phyloP scores from a whole-genome alignment of 2,797 vertebrate species.

The Furcifer pardalis region DNA sequence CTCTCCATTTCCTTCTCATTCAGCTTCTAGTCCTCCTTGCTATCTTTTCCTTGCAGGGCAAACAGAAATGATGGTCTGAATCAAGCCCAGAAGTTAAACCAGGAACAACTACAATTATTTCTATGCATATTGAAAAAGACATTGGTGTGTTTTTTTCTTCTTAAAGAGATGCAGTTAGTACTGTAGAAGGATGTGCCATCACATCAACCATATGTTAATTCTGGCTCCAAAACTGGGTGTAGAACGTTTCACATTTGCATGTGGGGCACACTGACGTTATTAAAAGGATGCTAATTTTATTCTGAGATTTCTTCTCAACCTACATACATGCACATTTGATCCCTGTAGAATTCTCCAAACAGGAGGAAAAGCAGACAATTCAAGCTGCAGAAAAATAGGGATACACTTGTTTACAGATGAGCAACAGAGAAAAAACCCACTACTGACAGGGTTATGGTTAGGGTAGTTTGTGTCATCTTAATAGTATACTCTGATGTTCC shows the following conservation, averaged over 20 bases:
- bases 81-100: too few species aligned
- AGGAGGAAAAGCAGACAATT: not conserved
- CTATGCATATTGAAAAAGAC: too few species aligned
- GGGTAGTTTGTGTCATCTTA: not conserved
- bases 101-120: too few species aligned
- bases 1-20: too few species aligned
- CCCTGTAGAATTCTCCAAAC: not conserved
- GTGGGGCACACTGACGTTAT: not conserved
- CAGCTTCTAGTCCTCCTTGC: too few species aligned
- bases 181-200: not conserved
- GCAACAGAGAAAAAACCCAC: not conserved
- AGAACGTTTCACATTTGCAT: slow-evolving; percentile 4
- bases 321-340: not conserved
- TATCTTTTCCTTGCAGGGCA: too few species aligned
- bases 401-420: not conserved
- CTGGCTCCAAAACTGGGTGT: not conserved
- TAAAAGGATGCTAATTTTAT: slow-evolving; percentile 11
- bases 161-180: not conserved
- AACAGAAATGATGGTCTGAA: too few species aligned
- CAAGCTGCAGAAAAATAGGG: not conserved
- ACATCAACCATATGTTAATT: not conserved
- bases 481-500: not conserved
- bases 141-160: too few species aligned
- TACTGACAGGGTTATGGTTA: not conserved
- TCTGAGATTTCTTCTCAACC: not conserved